Conservation (phyloP, 2,888 invertebrate genomes). For the Melanostoma mellinum region DNA sequence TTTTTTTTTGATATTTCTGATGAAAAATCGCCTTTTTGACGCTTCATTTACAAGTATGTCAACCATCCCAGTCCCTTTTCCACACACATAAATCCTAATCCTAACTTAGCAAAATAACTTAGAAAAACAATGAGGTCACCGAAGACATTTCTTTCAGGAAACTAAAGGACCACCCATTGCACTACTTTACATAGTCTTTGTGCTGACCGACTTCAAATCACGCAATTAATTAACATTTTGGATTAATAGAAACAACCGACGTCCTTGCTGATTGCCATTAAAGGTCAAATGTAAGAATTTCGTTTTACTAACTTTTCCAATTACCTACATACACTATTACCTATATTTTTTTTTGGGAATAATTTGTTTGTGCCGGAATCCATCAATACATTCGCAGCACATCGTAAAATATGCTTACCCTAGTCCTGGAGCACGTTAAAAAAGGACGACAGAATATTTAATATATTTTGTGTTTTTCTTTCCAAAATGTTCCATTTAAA, state of each 20-base stretch:
- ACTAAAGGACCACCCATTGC: slow-evolving; percentile 20
- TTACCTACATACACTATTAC: background rate
- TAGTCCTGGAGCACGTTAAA: background rate
- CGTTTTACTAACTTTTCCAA: background rate
- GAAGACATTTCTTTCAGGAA: slow-evolving; percentile 20
- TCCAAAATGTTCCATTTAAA: slow-evolving; percentile 24
- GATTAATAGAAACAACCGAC: background rate
- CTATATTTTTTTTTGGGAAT: background rate
- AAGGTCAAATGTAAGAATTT: slow-evolving; percentile 34
- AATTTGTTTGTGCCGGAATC: slow-evolving; percentile 18
- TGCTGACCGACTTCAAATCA: slow-evolving; percentile 43
- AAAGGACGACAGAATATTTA: slow-evolving; percentile 16
- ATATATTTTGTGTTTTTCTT: slow-evolving; percentile 23
- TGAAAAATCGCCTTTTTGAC: no score
- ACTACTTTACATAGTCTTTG: background rate
- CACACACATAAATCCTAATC: slow-evolving; percentile 1
- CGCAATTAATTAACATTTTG: slow-evolving; percentile 44
- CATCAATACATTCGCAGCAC: slow-evolving; percentile 10
- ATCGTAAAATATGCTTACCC: background rate
- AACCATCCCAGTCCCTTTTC: background rate
- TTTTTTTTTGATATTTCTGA: no score
- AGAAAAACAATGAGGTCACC: slow-evolving; percentile 47
- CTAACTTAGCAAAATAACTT: no score
- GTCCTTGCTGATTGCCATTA: slow-evolving; percentile 24
- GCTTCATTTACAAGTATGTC: no score